These are phyloP conservation scores for Fundulus diaphanus DNA, from an alignment of 2,797 vertebrate genomes.

Conservation along the genomic window DNA sequence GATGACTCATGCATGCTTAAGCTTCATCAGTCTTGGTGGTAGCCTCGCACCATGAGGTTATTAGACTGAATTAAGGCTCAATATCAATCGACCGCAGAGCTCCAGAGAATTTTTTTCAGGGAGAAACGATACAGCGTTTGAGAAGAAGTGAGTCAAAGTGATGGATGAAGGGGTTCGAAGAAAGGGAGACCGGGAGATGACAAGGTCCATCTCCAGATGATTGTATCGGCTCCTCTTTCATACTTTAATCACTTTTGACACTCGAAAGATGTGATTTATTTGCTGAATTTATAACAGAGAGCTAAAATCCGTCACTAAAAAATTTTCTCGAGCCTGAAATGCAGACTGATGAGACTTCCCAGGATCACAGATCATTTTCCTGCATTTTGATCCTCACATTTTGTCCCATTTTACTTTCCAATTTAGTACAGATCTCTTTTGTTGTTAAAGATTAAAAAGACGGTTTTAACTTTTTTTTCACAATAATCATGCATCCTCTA, in stretches of 20 bases:
- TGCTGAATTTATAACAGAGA: slow-evolving; percentile 14
- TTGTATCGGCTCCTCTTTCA: slow-evolving; percentile 51
- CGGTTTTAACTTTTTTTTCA: background rate
- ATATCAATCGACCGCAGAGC: slow-evolving; percentile 59
- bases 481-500: background rate
- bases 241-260: slow-evolving; percentile 52
- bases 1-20: slow-evolving; percentile 73
- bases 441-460: background rate
- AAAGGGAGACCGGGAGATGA: slow-evolving; percentile 38
- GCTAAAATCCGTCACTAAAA: slow-evolving; percentile 15
- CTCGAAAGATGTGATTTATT: slow-evolving; percentile 25
- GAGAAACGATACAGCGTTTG: slow-evolving; percentile 4
- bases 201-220: slow-evolving; percentile 52
- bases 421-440: slow-evolving; percentile 4
- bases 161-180: slow-evolving; percentile 52
- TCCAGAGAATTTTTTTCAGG: slow-evolving; percentile 25
- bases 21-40: slow-evolving; percentile 66
- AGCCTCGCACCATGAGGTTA: slow-evolving; percentile 60
- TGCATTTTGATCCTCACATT: slow-evolving; percentile 14
- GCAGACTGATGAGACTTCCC: slow-evolving; percentile 43
- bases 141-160: slow-evolving; percentile 33
- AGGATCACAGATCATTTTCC: slow-evolving; percentile 43
- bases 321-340: slow-evolving; percentile 32
- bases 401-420: slow-evolving; percentile 14
- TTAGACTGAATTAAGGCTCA: slow-evolving; percentile 73